Evolutionary conservation across 2,113 vertebrate genomes (phyloP).

Genomic region (Silurus glanis): DNA sequence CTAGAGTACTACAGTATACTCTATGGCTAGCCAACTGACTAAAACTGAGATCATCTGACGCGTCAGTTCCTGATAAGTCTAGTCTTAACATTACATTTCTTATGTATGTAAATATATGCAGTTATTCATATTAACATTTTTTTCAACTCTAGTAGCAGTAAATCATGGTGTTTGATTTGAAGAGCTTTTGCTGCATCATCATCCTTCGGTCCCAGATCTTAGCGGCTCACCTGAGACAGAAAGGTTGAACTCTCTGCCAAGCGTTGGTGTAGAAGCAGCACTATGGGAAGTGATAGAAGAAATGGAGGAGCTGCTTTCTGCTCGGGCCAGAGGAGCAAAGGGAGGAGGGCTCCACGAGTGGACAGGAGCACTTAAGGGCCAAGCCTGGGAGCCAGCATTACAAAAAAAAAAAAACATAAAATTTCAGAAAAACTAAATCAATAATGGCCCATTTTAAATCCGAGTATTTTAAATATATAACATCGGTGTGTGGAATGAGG

Average conservation of each 20-base stretch:
- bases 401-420: background rate
- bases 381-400: slow-evolving; percentile 74
- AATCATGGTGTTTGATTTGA: background rate
- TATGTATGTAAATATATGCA: background rate
- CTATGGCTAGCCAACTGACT: background rate
- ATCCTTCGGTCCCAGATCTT: background rate
- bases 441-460: background rate
- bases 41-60: background rate
- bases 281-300: slow-evolving; percentile 94
- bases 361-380: slow-evolving; percentile 91
- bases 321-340: slow-evolving; percentile 90
- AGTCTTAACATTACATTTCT: background rate
- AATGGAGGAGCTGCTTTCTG: slow-evolving; percentile 96
- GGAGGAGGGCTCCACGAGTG: slow-evolving; percentile 93
- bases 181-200: background rate
- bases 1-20: background rate
- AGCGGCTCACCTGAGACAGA: slow-evolving; percentile 68
- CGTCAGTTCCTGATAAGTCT: background rate
- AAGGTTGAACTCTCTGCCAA: slow-evolving; percentile 81
- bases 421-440: background rate
- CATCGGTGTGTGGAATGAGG: slow-evolving; percentile 10
- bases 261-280: slow-evolving; percentile 93
- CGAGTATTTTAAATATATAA: background rate
- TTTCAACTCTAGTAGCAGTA: background rate
- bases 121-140: background rate